These are phyloP conservation scores for Casuarius casuarius DNA, from an alignment of 2,113 vertebrate genomes.

Conservation along the genomic window DNA sequence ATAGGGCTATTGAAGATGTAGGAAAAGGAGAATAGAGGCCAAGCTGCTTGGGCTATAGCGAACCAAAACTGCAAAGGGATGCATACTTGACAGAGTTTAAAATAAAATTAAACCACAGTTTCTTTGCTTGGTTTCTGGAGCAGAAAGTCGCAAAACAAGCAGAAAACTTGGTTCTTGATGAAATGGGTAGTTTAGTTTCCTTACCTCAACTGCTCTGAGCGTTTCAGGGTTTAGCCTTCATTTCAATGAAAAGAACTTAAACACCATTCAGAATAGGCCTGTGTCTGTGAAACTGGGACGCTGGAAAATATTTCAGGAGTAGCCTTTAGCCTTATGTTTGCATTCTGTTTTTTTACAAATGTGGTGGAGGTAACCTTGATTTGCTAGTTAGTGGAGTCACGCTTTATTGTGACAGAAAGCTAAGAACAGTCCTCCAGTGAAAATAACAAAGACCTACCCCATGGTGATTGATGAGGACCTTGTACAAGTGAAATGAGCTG, in stretches of 20 bases:
- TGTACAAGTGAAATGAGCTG: constrained; percentile 91
- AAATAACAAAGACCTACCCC: constrained; percentile 83
- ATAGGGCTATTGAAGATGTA: not conserved
- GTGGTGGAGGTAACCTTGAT: constrained; percentile 39
- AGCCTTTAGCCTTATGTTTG: constrained; percentile 26
- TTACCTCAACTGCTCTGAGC: not conserved
- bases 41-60: not conserved
- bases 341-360: constrained; percentile 33
- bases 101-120: constrained; percentile 57
- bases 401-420: constrained; percentile 66
- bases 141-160: constrained; percentile 62
- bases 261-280: not conserved
- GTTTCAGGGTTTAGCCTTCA: not conserved
- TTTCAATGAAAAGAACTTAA: not conserved
- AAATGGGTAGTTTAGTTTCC: constrained; percentile 41
- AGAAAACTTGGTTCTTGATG: constrained; percentile 52
- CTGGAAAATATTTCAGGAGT: constrained; percentile 29
- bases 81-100: constrained; percentile 22
- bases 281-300: not conserved
- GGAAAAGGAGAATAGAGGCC: constrained; percentile 34
- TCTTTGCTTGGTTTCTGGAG: constrained; percentile 64
- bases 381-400: constrained; percentile 32
- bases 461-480: constrained; percentile 89
- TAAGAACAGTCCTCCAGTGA: constrained; percentile 64
- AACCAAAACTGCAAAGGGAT: constrained; percentile 40